phyloP scores from a whole-genome alignment of 1,140 invertebrate genomes.

The Myzus persicae region DNA sequence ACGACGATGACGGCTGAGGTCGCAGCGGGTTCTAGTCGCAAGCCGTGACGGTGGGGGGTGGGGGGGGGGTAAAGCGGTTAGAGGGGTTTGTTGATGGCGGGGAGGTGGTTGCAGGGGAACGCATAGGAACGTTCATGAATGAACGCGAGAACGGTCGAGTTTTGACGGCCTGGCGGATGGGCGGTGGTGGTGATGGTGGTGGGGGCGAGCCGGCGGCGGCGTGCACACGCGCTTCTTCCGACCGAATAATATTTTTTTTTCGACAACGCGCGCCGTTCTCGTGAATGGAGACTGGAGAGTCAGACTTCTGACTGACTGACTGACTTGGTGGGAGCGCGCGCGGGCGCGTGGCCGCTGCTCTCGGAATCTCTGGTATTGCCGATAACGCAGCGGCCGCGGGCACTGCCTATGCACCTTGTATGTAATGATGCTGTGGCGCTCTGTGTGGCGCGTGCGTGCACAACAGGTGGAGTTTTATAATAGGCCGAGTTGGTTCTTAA shows the following conservation, averaged over 20 bases:
- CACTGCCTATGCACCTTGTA: neutral
- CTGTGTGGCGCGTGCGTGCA: neutral
- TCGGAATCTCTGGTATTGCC: neutral
- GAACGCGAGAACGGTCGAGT: neutral
- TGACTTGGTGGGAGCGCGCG: neutral
- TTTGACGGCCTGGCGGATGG: neutral
- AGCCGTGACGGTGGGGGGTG: neutral
- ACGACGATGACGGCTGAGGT: slow-evolving; percentile 13
- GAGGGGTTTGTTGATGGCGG: neutral
- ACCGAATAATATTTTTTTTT: neutral
- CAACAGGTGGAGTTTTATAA: neutral
- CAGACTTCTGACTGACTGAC: neutral
- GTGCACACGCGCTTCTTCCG: neutral
- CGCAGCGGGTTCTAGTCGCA: neutral
- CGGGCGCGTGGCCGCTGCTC: neutral
- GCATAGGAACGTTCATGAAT: neutral
- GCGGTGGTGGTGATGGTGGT: too few species aligned
- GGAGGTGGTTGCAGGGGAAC: neutral
- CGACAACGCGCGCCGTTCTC: neutral
- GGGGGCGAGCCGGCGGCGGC: too few species aligned
- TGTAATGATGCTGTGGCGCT: neutral
- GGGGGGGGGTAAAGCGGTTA: neutral
- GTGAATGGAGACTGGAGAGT: neutral
- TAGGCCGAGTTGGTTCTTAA: neutral
- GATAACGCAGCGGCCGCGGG: neutral